These are phyloP conservation scores for Lucilia sericata DNA, from an alignment of 1,140 invertebrate genomes.

Conservation along the genomic window DNA sequence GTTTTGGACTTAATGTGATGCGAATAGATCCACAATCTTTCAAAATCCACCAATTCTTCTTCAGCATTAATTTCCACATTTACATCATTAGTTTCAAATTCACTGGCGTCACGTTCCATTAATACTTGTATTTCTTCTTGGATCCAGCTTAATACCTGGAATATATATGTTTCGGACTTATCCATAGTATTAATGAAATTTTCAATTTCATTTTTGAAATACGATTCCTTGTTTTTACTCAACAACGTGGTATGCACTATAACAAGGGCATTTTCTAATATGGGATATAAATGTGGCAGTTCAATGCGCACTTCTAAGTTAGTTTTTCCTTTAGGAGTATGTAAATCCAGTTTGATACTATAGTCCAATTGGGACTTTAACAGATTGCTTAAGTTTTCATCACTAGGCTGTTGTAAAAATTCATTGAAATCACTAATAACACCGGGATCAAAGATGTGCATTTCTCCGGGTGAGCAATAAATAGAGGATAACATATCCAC, in stretches of 20 bases:
- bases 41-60: slow-evolving; percentile 61
- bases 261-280: slow-evolving; percentile 72
- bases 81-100: slow-evolving; percentile 49
- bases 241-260: slow-evolving; percentile 74
- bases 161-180: slow-evolving; percentile 76
- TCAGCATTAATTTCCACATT: slow-evolving; percentile 46
- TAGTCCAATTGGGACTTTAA: slow-evolving; percentile 57
- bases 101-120: slow-evolving; percentile 49
- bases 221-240: slow-evolving; percentile 71
- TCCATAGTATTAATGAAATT: slow-evolving; percentile 70
- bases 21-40: slow-evolving; percentile 83
- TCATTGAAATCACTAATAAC: slow-evolving; percentile 74
- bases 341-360: slow-evolving; percentile 69
- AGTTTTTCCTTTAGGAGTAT: slow-evolving; percentile 62
- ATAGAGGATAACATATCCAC: slow-evolving; percentile 81
- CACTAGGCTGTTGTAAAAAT: slow-evolving; percentile 68
- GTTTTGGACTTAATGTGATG: slow-evolving; percentile 88
- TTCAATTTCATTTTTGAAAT: slow-evolving; percentile 73
- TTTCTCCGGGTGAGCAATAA: slow-evolving; percentile 76
- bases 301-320: slow-evolving; percentile 73
- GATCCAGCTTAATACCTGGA: slow-evolving; percentile 77
- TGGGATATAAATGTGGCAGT: slow-evolving; percentile 77
- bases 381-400: not conserved
- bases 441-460: slow-evolving; percentile 74
- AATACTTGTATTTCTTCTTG: slow-evolving; percentile 71